Evolutionary conservation across 2,113 vertebrate species (phyloP), one percentile per base, ranked within the genome.

Genomic region (Centropristis striata): DNA sequence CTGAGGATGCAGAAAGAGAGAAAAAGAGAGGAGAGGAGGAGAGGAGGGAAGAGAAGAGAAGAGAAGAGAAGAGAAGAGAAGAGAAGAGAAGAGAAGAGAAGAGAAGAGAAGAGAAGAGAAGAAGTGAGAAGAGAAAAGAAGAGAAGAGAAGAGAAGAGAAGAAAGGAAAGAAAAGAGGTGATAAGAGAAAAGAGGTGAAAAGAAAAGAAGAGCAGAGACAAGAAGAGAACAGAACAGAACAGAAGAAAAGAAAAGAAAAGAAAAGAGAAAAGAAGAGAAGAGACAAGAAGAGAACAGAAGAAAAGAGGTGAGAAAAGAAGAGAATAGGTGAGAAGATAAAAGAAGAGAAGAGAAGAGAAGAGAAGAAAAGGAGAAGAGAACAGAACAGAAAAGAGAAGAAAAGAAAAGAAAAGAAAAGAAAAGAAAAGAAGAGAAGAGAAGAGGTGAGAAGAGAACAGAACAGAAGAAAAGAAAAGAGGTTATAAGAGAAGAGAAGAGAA

Each of bases 81-180:
- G 46, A 66, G 69, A 41, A 64, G 15, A 66, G 46, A 51, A 47
- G 53, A 57, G 39, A 57, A 55, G 18, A 73, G 32, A 68, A 50
- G 46, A 28, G 49, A 55, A 54, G 51, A 63, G 53, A 57, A 55
- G 8, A 70, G 36, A 66, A 54, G 44, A 64, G 68, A 47, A 70
- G 14, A 69, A 65, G 44, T 39, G 46, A 51, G 49, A 54, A 39
- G 15, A 63, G 23, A 58, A 55, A 41, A 66, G 69, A 41, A 64
- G 15, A 66, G 46, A 51, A 47, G 53, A 57, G 39, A 57, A 55
- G 18, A 73, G 32, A 68, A 50, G 46, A 28, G 49, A 55, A 54
- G 51, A 63, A 57, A 55, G 8, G 66, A 27, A 66, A 54, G 44
- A 64, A 63, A 47, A 70, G 14, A 69, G n/a, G n/a, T n/a, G n/a